A percentile compares a stretch with the other conserved stretches of the same genome.
Evolutionary conservation across 2,113 vertebrate genomes (phyloP).

Genomic region (Hucho hucho): DNA sequence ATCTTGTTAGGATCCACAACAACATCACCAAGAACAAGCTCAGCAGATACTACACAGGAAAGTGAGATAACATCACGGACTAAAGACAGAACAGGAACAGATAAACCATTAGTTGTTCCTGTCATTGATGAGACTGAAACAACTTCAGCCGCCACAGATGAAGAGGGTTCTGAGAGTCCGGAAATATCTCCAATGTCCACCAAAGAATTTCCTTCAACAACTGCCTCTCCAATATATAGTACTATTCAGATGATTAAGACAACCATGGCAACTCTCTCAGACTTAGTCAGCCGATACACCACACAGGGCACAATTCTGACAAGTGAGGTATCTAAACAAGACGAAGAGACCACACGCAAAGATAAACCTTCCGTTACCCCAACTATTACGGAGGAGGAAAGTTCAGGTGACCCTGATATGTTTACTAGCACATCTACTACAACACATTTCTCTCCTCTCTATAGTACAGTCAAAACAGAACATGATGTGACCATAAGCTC

Average conservation of each 20-base stretch:
- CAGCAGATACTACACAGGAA: slow-evolving; percentile 4
- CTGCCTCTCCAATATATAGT: slow-evolving; percentile 41
- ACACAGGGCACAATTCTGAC: slow-evolving; percentile 21
- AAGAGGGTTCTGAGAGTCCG: slow-evolving; percentile 12
- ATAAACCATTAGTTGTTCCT: slow-evolving; percentile 17
- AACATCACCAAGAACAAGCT: slow-evolving; percentile 5
- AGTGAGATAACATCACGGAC: slow-evolving; percentile 17
- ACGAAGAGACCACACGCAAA: background rate
- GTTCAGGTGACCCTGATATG: slow-evolving; percentile 1
- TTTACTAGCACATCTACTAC: background rate
- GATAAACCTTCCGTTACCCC: background rate
- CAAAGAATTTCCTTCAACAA: slow-evolving; percentile 12
- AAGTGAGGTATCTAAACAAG: slow-evolving; percentile 15
- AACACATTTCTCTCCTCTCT: background rate
- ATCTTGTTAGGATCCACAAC: background rate
- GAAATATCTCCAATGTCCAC: slow-evolving; percentile 5
- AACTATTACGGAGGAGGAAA: slow-evolving; percentile 5
- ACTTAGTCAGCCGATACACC: slow-evolving; percentile 37
- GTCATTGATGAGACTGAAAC: slow-evolving; percentile 2
- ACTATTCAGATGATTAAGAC: slow-evolving; percentile 46
- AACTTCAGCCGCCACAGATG: background rate
- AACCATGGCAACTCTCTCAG: slow-evolving; percentile 47
- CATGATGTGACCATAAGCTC: background rate
- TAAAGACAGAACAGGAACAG: slow-evolving; percentile 9
- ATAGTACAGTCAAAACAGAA: background rate